phyloP scores from a whole-genome alignment of 1,140 invertebrate species.

The Rhagoletis pomonella region DNA sequence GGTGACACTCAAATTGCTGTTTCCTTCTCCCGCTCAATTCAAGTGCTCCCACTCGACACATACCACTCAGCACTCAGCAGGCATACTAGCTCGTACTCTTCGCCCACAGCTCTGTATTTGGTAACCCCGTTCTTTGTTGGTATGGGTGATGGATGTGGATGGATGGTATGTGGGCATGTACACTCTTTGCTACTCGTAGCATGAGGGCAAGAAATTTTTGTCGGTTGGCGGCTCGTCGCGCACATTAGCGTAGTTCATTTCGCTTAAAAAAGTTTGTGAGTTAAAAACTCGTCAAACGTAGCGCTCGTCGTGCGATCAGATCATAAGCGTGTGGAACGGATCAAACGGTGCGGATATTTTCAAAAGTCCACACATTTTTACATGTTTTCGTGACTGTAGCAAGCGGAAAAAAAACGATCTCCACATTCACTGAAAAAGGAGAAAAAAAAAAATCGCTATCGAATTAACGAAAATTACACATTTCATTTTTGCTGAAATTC shows the following conservation, averaged over 20 bases:
- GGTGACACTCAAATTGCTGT: not conserved
- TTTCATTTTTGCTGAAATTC: not conserved
- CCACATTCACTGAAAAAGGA: not conserved
- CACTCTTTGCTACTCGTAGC: too few relatives aligned
- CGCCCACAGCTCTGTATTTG: conserved; percentile 10
- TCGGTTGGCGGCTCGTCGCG: conserved; percentile 49
- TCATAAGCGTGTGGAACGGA: conserved; percentile 45
- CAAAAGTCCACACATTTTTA: not conserved
- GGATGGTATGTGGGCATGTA: conserved; percentile 48
- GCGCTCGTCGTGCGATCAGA: conserved; percentile 45
- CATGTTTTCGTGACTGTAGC: not conserved
- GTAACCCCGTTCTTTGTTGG: not conserved
- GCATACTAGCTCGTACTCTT: too few relatives aligned
- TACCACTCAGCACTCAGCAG: too few relatives aligned
- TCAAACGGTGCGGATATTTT: conserved; percentile 42
- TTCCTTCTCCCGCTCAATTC: not conserved
- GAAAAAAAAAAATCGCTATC: not conserved
- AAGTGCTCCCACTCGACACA: not conserved
- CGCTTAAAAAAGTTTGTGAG: conserved; percentile 54
- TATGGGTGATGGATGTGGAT: conserved; percentile 18
- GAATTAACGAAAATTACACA: conserved; percentile 1
- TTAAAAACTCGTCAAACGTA: conserved; percentile 52
- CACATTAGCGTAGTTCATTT: conserved; percentile 49
- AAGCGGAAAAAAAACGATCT: not conserved
- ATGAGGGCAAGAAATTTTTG: conserved; percentile 32